Conservation (phyloP, 1,140 invertebrate species). For the Brachionus sp. region DNA sequence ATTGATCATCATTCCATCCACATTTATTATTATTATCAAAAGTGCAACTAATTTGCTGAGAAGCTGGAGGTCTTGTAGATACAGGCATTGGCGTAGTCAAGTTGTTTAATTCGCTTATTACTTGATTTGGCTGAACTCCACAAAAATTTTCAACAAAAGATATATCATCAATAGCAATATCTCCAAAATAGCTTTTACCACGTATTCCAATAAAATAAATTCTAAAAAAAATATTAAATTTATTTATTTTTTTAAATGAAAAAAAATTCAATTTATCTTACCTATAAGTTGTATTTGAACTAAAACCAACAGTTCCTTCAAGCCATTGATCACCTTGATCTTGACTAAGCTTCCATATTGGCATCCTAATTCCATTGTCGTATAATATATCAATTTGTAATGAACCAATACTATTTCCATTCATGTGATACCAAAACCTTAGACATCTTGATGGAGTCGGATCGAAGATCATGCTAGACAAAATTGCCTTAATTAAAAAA, state of each 20-base stretch:
- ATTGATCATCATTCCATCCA: conserved; percentile 54
- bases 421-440: conserved; percentile 54
- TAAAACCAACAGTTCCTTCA: not conserved
- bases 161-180: conserved; percentile 51
- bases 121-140: conserved; percentile 43
- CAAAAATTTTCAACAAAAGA: conserved; percentile 53
- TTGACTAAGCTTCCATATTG: not conserved
- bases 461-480: conserved; percentile 51
- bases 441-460: not conserved
- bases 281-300: conserved; percentile 23
- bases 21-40: conserved; percentile 50
- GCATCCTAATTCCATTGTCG: not conserved
- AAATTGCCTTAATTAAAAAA: conserved; percentile 49
- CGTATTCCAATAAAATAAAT: conserved; percentile 9
- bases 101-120: not conserved
- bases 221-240: not conserved
- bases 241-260: not conserved
- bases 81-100: conserved; percentile 21
- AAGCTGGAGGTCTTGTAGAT: not conserved
- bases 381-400: conserved; percentile 50
- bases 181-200: conserved; percentile 65
- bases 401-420: conserved; percentile 51
- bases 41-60: conserved; percentile 46
- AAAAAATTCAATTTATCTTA: not conserved
- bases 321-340: conserved; percentile 34